Evolutionary conservation across 1,140 invertebrate species (phyloP).

Genomic region (Acromyrmex charruanus): DNA sequence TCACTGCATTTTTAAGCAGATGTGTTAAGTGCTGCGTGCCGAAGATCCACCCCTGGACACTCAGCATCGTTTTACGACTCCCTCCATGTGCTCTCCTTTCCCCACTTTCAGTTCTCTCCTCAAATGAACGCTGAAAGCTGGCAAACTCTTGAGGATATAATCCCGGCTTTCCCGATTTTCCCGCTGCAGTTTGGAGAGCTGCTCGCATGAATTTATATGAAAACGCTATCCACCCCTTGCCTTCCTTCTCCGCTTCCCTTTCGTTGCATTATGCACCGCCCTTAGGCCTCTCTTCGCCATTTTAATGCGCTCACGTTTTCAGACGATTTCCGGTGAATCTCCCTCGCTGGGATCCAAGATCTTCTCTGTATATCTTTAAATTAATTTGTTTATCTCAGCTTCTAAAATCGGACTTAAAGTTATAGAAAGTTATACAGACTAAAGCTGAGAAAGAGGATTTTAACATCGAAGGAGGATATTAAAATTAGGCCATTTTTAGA

Average conservation of each 20-base stretch:
- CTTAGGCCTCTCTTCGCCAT: conserved; percentile 66
- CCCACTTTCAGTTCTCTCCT: conserved; percentile 54
- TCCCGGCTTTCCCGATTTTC: conserved; percentile 77
- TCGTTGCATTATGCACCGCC: conserved; percentile 59
- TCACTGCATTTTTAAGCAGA: conserved; percentile 41
- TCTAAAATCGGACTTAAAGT: background rate
- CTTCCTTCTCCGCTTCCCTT: conserved; percentile 22
- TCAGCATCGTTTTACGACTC: conserved; percentile 44
- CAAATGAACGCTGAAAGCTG: conserved; percentile 77
- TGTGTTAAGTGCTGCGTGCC: conserved; percentile 53
- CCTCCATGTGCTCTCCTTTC: conserved; percentile 1
- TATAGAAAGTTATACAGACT: background rate
- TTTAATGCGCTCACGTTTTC: conserved; percentile 58
- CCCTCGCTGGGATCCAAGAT: background rate
- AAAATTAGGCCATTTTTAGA: no score
- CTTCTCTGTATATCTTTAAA: conserved; percentile 19
- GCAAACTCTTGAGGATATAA: conserved; percentile 80
- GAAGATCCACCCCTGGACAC: conserved; percentile 57
- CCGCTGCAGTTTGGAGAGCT: conserved; percentile 64
- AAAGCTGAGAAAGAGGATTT: background rate
- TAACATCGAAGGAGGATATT: no score
- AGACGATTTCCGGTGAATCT: conserved; percentile 49
- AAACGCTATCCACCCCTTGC: conserved; percentile 61
- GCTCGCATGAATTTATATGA: conserved; percentile 76
- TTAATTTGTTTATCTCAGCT: conserved; percentile 48